phyloP scores from a whole-genome alignment of 1,140 invertebrate genomes.

The Hyphantria cunea region DNA sequence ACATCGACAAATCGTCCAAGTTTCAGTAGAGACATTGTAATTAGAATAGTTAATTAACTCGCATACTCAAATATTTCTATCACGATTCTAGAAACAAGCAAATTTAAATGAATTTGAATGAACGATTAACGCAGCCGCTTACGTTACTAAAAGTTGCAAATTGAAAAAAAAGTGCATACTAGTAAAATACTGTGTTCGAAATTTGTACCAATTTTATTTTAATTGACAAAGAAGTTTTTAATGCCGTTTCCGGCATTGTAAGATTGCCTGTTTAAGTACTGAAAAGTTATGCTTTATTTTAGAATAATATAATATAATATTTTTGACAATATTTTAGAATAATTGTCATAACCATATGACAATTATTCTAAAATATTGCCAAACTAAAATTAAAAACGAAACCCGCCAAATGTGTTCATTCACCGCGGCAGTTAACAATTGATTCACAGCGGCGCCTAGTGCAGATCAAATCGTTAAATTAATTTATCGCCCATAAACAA shows the following conservation, averaged over 20 bases:
- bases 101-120: conserved; percentile 16
- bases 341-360: too few relatives aligned
- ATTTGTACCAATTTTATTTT: conserved; percentile 3
- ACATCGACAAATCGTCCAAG: neutral
- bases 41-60: conserved; percentile 11
- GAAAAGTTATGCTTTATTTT: too few relatives aligned
- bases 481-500: conserved; percentile 5
- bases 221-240: conserved; percentile 10
- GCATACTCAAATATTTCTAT: conserved; percentile 8
- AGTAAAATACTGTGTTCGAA: conserved; percentile 1
- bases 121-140: conserved; percentile 2
- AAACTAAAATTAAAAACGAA: too few relatives aligned
- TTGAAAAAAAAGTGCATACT: conserved; percentile 8
- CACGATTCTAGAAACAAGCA: neutral
- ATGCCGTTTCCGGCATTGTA: too few relatives aligned
- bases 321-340: too few relatives aligned
- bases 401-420: neutral
- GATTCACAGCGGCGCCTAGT: neutral
- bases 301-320: too few relatives aligned
- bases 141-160: conserved; percentile 8
- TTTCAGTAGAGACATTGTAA: conserved; percentile 4
- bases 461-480: conserved; percentile 5
- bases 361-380: too few relatives aligned
- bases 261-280: too few relatives aligned
- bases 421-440: conserved; percentile 1